phyloP scores from a whole-genome alignment of 1,140 invertebrate species.

The Anastrepha ludens region DNA sequence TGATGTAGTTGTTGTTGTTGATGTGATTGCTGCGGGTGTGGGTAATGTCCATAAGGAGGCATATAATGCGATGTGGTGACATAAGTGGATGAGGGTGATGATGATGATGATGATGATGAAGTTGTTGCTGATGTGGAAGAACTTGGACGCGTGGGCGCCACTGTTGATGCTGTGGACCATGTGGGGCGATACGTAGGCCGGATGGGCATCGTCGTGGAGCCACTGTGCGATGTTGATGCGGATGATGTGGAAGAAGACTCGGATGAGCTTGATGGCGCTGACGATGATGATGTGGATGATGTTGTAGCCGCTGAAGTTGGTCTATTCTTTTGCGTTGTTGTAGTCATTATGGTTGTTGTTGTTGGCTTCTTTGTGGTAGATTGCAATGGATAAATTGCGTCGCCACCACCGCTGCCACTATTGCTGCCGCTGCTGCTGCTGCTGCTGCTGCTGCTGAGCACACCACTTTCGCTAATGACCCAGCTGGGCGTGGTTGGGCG shows the following conservation, averaged over 20 bases:
- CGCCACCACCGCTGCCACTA: neutral
- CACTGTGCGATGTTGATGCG: too few species aligned
- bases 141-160: constrained; percentile 19
- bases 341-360: constrained; percentile 40
- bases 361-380: constrained; percentile 28
- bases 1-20: constrained; percentile 53
- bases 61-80: constrained; percentile 60
- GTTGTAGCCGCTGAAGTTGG: constrained; percentile 48
- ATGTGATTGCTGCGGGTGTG: constrained; percentile 11
- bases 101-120: constrained; percentile 57
- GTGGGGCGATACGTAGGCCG: neutral
- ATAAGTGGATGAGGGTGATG: constrained; percentile 59
- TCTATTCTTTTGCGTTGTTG: constrained; percentile 52
- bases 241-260: neutral
- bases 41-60: constrained; percentile 60
- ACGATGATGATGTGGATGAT: neutral
- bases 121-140: constrained; percentile 57
- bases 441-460: constrained; percentile 35
- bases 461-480: constrained; percentile 51
- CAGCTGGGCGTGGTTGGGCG: constrained; percentile 44
- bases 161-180: neutral
- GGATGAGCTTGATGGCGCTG: neutral
- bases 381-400: constrained; percentile 14
- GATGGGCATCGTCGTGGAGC: neutral
- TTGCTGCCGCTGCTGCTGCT: neutral